Percentiles rank a stretch among this genome's conserved stretches.
These are phyloP conservation scores for Catostylus mosaicus DNA, from an alignment of 30 jellyfish, hydroid and myxozoan species.

Conservation along the genomic window DNA sequence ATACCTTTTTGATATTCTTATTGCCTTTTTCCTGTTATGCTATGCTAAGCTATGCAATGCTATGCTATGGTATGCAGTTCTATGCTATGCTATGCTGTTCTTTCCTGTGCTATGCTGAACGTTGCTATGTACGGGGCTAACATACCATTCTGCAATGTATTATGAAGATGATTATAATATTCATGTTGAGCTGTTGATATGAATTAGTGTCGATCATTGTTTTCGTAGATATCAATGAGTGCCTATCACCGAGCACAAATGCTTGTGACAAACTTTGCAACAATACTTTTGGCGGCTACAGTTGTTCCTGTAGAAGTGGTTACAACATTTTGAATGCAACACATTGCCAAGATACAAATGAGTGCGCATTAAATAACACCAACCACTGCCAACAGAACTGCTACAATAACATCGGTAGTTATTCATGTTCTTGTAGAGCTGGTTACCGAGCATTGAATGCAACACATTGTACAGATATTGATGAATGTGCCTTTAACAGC, in stretches of 20 bases:
- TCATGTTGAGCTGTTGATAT: no score
- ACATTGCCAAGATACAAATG: conserved; percentile 19
- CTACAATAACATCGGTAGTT: background rate
- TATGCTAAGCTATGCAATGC: no score
- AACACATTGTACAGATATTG: no score
- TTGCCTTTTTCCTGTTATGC: no score
- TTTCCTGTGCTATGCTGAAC: background rate
- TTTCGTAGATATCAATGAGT: conserved; percentile 11
- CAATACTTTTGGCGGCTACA: conserved; percentile 12
- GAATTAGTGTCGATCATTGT: background rate
- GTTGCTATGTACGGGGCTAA: background rate
- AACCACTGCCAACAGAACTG: conserved; percentile 6
- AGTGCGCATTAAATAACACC: conserved; percentile 5
- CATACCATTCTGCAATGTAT: no score
- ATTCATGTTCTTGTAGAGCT: conserved; percentile 36
- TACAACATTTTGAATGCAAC: conserved; percentile 25
- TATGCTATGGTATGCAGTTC: background rate
- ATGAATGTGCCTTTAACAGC: no score
- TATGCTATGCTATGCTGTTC: background rate
- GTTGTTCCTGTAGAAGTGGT: conserved; percentile 49
- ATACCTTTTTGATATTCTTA: no score
- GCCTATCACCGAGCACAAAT: background rate
- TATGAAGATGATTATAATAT: no score
- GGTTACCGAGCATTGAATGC: conserved; percentile 22
- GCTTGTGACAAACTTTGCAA: conserved; percentile 25